phyloP scores from a whole-genome alignment of 2,888 invertebrate species.

The Dilophus febrilis region DNA sequence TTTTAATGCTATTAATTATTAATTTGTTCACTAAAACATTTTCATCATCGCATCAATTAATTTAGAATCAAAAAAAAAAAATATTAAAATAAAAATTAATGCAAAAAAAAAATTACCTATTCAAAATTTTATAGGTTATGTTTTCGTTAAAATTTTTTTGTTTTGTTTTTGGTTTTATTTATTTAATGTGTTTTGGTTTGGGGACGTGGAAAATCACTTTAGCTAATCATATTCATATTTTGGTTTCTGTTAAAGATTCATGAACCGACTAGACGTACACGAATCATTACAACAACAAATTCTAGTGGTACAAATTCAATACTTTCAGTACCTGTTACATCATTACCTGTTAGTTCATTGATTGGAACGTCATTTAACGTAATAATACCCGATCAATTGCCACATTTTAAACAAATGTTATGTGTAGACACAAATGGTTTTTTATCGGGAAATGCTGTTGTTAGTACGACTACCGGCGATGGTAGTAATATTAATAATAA shows the following conservation, averaged over 20 bases:
- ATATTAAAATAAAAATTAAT: too few species aligned
- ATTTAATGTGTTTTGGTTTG: conserved; percentile 11
- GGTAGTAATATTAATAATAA: conserved; percentile 41
- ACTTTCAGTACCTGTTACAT: conserved; percentile 22
- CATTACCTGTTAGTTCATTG: conserved; percentile 56
- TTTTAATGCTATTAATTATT: too few species aligned
- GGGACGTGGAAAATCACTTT: conserved; percentile 5
- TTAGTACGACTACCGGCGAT: conserved; percentile 36
- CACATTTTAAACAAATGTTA: conserved; percentile 69
- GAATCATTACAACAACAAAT: conserved; percentile 26
- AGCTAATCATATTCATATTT: neutral
- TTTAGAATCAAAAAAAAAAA: too few species aligned
- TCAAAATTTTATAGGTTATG: too few species aligned
- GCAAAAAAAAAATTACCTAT: too few species aligned
- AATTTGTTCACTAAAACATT: too few species aligned
- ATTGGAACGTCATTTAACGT: conserved; percentile 73
- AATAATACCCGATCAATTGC: conserved; percentile 67
- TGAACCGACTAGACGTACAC: too few species aligned
- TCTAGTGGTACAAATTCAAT: conserved; percentile 19
- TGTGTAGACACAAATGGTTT: conserved; percentile 77
- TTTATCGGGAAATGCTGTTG: conserved; percentile 46
- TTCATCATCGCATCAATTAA: too few species aligned
- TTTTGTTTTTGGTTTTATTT: too few species aligned
- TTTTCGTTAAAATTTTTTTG: too few species aligned
- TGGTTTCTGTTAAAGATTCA: neutral